Conservation (phyloP, 2,888 invertebrate species). For the Palloptera scutellata region DNA sequence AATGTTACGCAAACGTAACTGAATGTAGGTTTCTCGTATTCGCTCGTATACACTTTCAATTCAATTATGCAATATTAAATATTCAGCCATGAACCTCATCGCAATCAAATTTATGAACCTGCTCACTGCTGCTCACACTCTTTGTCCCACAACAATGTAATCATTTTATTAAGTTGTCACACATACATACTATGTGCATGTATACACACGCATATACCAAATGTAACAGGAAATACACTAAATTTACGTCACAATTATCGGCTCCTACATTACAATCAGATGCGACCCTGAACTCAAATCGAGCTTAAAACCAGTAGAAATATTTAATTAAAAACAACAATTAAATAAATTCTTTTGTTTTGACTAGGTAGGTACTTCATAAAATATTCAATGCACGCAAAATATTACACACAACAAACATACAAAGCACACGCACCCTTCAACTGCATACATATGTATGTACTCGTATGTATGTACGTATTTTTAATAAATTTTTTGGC, state of each 20-base stretch:
- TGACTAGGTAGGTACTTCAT: not conserved
- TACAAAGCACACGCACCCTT: not conserved
- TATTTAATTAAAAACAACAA: not conserved
- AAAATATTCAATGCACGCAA: not conserved
- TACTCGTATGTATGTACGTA: slow-evolving; percentile 12
- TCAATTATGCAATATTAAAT: too few species aligned
- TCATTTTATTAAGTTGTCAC: too few species aligned
- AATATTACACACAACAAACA: not conserved
- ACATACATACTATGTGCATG: too few species aligned
- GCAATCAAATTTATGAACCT: too few species aligned
- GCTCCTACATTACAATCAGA: slow-evolving; percentile 13
- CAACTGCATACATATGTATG: slow-evolving; percentile 6
- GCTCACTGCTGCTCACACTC: too few species aligned
- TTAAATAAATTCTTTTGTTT: slow-evolving; percentile 27
- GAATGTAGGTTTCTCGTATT: too few species aligned
- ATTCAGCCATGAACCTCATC: too few species aligned
- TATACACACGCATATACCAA: too few species aligned
- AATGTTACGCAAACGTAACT: too few species aligned
- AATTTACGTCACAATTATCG: slow-evolving; percentile 34
- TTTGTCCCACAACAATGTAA: too few species aligned
- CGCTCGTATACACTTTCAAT: too few species aligned
- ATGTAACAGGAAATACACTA: slow-evolving; percentile 30
- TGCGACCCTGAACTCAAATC: slow-evolving; percentile 39
- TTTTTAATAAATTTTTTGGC: not conserved
- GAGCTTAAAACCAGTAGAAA: not conserved